Percentiles rank a stretch among this genome's conserved stretches.
These are phyloP conservation scores for Xylocampa areola DNA, from an alignment of 2,888 invertebrate genomes.

Conservation along the genomic window DNA sequence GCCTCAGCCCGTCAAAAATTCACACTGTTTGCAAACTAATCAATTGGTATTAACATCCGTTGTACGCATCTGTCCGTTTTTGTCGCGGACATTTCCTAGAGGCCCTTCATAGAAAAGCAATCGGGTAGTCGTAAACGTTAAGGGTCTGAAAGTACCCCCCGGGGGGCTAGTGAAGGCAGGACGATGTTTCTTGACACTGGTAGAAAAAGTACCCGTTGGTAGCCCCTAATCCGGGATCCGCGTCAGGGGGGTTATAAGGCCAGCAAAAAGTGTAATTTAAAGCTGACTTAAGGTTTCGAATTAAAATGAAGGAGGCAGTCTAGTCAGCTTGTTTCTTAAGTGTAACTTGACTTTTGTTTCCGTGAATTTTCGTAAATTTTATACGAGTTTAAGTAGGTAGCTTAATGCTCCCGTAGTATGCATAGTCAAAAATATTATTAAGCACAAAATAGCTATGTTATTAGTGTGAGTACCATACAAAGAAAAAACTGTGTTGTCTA, in stretches of 20 bases:
- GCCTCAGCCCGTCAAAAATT: constrained; percentile 64
- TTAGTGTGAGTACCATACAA: too few species aligned
- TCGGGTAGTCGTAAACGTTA: constrained; percentile 91
- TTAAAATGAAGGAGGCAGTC: constrained; percentile 84
- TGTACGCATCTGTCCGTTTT: constrained; percentile 82
- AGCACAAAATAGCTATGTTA: too few species aligned
- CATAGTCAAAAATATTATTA: too few species aligned
- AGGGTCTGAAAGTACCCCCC: constrained; percentile 89
- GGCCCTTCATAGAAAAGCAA: constrained; percentile 90
- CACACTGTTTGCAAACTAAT: constrained; percentile 69
- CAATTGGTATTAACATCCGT: constrained; percentile 78
- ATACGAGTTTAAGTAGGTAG: accelerated
- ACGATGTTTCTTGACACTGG: constrained; percentile 86
- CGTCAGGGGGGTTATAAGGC: constrained; percentile 86
- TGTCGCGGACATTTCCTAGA: constrained; percentile 77
- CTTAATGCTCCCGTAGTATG: too few species aligned
- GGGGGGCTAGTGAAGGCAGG: constrained; percentile 88
- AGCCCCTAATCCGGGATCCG: constrained; percentile 83
- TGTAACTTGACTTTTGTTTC: constrained; percentile 41
- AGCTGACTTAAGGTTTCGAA: constrained; percentile 88
- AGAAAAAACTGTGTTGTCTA: too few species aligned
- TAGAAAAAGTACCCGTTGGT: constrained; percentile 84
- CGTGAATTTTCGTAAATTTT: constrained; percentile 7
- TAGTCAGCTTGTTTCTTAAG: constrained; percentile 53
- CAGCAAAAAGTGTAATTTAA: constrained; percentile 89